Evolutionary conservation across 1,140 invertebrate species (phyloP).

Genomic region (Vanessa atalanta): DNA sequence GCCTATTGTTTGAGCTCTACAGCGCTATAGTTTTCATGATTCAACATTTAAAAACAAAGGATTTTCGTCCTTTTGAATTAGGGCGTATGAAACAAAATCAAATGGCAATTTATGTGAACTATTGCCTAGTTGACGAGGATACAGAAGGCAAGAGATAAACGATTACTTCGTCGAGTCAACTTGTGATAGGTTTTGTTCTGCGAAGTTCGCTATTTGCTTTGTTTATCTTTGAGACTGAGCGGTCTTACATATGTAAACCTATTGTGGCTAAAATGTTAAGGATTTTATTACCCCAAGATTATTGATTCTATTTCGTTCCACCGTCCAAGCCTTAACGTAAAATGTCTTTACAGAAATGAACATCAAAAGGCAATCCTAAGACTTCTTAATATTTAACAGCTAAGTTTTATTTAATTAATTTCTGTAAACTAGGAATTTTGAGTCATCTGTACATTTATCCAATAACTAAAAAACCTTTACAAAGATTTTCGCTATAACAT

Average conservation of each 20-base stretch:
- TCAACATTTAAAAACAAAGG: slow-evolving; percentile 2
- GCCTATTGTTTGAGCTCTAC: slow-evolving; percentile 33
- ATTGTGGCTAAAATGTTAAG: slow-evolving; percentile 4
- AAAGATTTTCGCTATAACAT: too few species aligned
- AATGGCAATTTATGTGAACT: neutral
- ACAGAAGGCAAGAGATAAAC: slow-evolving; percentile 26
- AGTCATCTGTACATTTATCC: too few species aligned
- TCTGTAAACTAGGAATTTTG: too few species aligned
- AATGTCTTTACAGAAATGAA: neutral
- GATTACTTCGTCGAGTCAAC: slow-evolving; percentile 30
- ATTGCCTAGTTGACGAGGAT: slow-evolving; percentile 22
- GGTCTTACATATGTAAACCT: slow-evolving; percentile 24
- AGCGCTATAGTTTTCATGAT: slow-evolving; percentile 20
- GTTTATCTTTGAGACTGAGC: slow-evolving; percentile 19
- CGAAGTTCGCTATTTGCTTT: slow-evolving; percentile 17
- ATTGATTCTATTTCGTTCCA: slow-evolving; percentile 10
- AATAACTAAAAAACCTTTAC: too few species aligned
- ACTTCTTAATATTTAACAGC: too few species aligned
- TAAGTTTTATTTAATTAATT: too few species aligned
- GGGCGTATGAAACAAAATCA: neutral
- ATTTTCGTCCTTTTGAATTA: neutral
- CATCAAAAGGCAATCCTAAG: too few species aligned
- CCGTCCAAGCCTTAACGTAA: neutral
- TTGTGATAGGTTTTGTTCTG: slow-evolving; percentile 29
- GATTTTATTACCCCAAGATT: slow-evolving; percentile 8